A percentile compares a stretch with the other conserved stretches of the same genome.
Conservation (phyloP, 2,888 invertebrate genomes). For the Hecatera dysodea region DNA sequence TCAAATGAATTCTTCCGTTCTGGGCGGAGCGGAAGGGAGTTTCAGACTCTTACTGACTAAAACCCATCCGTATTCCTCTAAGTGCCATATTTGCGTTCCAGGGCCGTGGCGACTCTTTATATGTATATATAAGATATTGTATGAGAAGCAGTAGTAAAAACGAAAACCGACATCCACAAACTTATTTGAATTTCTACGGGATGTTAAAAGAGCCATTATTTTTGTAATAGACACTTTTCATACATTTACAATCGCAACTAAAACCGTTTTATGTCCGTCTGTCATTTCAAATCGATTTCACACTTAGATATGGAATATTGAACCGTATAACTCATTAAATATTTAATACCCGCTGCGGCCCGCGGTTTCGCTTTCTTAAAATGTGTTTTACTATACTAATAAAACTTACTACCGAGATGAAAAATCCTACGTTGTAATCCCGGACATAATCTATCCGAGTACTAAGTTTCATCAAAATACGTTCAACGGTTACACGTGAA, state of each 20-base stretch:
- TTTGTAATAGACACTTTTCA: conserved; percentile 8
- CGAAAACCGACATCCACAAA: no score
- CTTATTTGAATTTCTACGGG: no score
- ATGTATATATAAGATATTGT: no score
- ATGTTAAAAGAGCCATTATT: not conserved
- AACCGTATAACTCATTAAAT: conserved; percentile 23
- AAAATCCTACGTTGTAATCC: not conserved
- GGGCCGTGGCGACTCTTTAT: no score
- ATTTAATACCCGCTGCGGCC: not conserved
- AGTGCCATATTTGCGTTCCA: no score
- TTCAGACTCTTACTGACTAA: no score
- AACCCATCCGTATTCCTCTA: no score
- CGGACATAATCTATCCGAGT: not conserved
- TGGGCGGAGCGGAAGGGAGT: no score
- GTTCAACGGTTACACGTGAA: not conserved
- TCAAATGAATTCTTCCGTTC: no score
- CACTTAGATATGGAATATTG: conserved; percentile 16
- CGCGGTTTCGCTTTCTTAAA: not conserved
- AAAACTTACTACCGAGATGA: not conserved
- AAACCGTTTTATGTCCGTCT: conserved; percentile 21
- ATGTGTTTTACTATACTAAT: not conserved
- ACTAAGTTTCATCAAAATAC: not conserved
- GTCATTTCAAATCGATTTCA: conserved; percentile 33
- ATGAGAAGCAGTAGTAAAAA: no score
- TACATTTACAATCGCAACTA: conserved; percentile 8